Conservation (phyloP, 2,113 vertebrate genomes). For the Chaetodon auriga region DNA sequence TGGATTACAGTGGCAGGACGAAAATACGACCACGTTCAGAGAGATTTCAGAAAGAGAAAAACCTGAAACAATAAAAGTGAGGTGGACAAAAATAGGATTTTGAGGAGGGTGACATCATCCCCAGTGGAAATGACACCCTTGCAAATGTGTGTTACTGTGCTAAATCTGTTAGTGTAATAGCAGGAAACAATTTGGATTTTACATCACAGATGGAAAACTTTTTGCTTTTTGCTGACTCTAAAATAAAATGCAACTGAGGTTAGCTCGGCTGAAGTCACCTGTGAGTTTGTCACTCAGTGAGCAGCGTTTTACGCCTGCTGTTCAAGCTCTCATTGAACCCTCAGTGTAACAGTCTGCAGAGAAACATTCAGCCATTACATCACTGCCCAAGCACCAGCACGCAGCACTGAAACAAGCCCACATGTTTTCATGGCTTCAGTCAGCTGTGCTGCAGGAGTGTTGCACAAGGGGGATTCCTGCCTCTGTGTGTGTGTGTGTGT, state of each 20-base stretch:
- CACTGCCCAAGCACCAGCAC: not conserved
- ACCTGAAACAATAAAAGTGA: not conserved
- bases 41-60: not conserved
- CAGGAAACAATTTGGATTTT: not conserved
- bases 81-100: not conserved
- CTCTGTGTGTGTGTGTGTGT: not conserved
- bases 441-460: constrained; percentile 9
- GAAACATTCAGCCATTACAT: not conserved
- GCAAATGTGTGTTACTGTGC: not conserved
- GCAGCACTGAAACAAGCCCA: not conserved
- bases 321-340: not conserved
- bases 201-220: not conserved
- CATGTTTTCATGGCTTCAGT: constrained; percentile 2
- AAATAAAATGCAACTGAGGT: not conserved
- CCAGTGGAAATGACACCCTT: not conserved
- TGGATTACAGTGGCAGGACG: not conserved
- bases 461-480: constrained; percentile 43
- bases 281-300: not conserved
- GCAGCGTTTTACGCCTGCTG: not conserved
- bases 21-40: not conserved
- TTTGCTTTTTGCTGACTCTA: not conserved
- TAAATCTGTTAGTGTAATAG: not conserved
- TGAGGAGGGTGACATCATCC: not conserved
- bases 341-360: constrained; percentile 3
- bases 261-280: not conserved